phyloP scores from a whole-genome alignment of 2,888 invertebrate genomes.

The Lepidocyrtinus sp. region DNA sequence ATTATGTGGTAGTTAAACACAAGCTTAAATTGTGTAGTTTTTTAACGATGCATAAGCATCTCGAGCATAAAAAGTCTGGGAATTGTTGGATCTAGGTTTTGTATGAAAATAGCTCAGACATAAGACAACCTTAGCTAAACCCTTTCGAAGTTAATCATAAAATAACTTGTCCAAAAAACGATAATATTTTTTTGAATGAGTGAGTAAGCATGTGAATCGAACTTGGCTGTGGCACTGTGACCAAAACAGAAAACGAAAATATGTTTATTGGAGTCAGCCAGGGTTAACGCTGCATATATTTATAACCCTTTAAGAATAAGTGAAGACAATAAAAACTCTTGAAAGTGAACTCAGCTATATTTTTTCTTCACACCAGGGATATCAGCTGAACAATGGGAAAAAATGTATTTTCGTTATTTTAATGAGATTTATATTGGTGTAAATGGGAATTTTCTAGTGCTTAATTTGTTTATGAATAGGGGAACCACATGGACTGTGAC shows the following conservation, averaged over 20 bases:
- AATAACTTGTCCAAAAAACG: neutral
- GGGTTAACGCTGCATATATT: slow-evolving; percentile 44
- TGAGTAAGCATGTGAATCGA: neutral
- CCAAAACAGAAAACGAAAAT: slow-evolving; percentile 22
- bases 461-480: neutral
- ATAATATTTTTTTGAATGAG: slow-evolving; percentile 14
- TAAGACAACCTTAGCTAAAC: too few relatives aligned
- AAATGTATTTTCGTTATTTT: neutral
- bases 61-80: neutral
- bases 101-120: too few relatives aligned
- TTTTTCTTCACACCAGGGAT: slow-evolving; percentile 30
- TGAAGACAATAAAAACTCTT: slow-evolving; percentile 19
- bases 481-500: neutral
- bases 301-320: slow-evolving; percentile 17
- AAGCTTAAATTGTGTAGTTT: neutral
- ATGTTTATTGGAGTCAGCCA: slow-evolving; percentile 13
- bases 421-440: neutral
- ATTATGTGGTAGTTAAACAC: slow-evolving; percentile 35
- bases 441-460: neutral
- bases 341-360: slow-evolving; percentile 49
- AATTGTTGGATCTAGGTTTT: neutral
- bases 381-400: slow-evolving; percentile 25
- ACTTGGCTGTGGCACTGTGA: slow-evolving; percentile 15
- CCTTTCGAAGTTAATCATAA: neutral
- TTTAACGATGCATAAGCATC: neutral